These are phyloP conservation scores for Pteruthius melanotis DNA, from an alignment of 2,113 vertebrate genomes.

Conservation along the genomic window DNA sequence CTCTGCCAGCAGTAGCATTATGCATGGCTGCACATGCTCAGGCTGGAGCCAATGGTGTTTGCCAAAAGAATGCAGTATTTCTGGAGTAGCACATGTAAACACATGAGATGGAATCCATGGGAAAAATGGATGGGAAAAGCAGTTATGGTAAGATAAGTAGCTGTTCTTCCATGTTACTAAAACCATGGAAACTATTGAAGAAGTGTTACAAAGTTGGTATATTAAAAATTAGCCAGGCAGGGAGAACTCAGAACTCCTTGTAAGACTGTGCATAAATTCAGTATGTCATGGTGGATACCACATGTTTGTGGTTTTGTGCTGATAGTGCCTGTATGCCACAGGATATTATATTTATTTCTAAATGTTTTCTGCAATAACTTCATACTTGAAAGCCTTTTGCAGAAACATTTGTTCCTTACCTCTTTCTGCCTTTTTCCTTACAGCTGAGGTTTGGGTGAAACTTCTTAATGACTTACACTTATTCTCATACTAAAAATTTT, in stretches of 20 bases:
- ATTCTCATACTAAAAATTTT: background rate
- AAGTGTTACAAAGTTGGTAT: background rate
- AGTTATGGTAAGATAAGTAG: background rate
- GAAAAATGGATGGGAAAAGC: background rate
- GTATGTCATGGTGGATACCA: background rate
- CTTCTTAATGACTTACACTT: background rate
- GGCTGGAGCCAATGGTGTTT: background rate
- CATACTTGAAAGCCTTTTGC: background rate
- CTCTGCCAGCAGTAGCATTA: background rate
- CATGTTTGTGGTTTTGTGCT: background rate
- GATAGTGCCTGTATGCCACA: background rate
- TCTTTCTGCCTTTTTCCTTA: background rate
- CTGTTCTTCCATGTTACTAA: background rate
- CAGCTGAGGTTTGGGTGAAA: background rate
- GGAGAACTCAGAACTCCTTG: background rate
- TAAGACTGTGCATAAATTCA: background rate
- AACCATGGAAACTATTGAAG: background rate
- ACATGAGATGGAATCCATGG: background rate
- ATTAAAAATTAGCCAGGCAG: background rate
- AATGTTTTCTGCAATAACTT: background rate
- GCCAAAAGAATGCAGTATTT: background rate
- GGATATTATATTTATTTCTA: background rate
- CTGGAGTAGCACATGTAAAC: background rate
- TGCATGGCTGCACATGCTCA: background rate
- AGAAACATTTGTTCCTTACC: background rate